These are phyloP conservation scores for Mongoloraphidia duomilia DNA, from an alignment of 2,888 invertebrate genomes.

Conservation along the genomic window DNA sequence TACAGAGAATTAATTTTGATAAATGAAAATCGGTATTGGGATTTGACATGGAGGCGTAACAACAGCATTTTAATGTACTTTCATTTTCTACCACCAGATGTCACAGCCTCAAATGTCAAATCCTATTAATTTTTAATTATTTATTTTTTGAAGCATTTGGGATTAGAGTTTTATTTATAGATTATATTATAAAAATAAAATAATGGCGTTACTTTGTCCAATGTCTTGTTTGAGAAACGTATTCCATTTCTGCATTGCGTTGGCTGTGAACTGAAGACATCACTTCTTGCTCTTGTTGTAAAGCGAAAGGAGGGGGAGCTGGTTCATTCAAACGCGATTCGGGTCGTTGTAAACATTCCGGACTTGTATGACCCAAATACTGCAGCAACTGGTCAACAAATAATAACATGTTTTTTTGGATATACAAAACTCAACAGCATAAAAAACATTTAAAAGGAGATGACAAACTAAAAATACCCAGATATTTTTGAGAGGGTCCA, in stretches of 20 bases:
- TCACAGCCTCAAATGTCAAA: too few species aligned
- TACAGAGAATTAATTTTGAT: too few species aligned
- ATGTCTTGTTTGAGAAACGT: conserved; percentile 30
- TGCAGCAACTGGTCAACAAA: conserved; percentile 51
- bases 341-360: conserved; percentile 60
- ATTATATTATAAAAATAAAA: background rate
- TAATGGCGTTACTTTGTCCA: background rate
- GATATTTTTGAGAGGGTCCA: too few species aligned
- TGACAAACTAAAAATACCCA: too few species aligned
- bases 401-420: conserved; percentile 1
- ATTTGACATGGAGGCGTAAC: too few species aligned
- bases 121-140: too few species aligned
- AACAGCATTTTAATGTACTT: too few species aligned
- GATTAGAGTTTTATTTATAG: too few species aligned
- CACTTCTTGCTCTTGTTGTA: conserved; percentile 68
- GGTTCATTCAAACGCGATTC: conserved; percentile 67
- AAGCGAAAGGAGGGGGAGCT: conserved; percentile 55
- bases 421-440: too few species aligned
- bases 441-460: too few species aligned
- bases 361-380: conserved; percentile 83
- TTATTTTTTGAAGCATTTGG: too few species aligned
- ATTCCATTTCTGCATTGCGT: conserved; percentile 68
- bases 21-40: too few species aligned
- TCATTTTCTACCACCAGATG: background rate
- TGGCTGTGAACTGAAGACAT: conserved; percentile 76